Evolutionary conservation across 1,140 invertebrate species (phyloP), one percentile per base, ranked within the genome.

Genomic region (Oryzaephilus surinamensis): DNA sequence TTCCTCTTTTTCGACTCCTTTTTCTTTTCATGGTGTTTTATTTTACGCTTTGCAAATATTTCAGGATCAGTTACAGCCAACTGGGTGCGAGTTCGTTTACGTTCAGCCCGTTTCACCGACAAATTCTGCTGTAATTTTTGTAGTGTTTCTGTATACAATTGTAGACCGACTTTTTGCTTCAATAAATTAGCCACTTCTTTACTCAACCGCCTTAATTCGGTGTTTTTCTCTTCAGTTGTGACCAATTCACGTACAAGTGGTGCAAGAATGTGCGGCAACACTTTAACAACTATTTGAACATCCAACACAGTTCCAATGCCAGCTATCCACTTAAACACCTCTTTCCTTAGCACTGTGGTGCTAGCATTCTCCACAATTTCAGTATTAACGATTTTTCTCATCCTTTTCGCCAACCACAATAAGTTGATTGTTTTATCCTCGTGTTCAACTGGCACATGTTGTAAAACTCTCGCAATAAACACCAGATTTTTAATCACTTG

Each of bases 271-370:
- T 71, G 62, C 35, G 62, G 63, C 10, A 79, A 50, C 31, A 79
- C 50, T 2, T 63, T 54, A 1, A 63, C 51, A 4, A 86, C 45
- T 20, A 62, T 56, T 1, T 74, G 65, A 15, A 69, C 43, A 4
- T 70, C 70, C 7, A 84, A 56, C 24, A 73, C 68, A 3, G 73
- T 58, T 12, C 69, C 54, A 7, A 84, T 46, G 1, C 76, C 79
- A 18, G 76, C 81, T n/a, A 81, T 71, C 61, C 77, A 85, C 44
- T 81, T 80, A 38, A 85, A 84, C 11, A 80, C 79, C 83, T 53
- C 43, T 31, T 70, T 73, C 66, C 67, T 75, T 70, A 64, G 77
- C 67, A 50, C 61, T 58, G 45, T 63, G 67, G 32, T 66, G 64
- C 42, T 57, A 62, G 74, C 69, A 14, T 69, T 56, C 48, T 70